Percentiles rank a stretch among this genome's conserved stretches.
These are phyloP conservation scores for Callocephalon fimbriatum DNA, from an alignment of 2,113 vertebrate genomes.

Conservation along the genomic window DNA sequence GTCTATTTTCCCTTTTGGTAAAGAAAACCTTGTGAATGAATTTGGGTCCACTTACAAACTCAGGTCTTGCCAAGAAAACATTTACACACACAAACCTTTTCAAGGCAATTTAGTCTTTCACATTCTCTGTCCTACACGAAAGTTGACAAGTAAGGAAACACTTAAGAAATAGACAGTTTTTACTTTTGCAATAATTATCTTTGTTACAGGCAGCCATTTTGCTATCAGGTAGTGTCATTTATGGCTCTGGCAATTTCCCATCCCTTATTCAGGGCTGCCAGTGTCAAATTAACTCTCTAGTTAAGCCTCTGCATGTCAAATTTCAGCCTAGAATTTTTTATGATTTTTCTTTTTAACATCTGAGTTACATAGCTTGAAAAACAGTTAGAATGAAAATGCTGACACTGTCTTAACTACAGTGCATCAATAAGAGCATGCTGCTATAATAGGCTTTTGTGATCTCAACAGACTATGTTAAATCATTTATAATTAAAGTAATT, in stretches of 20 bases:
- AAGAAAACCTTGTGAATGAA: slow-evolving; percentile 41
- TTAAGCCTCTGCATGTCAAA: slow-evolving; percentile 17
- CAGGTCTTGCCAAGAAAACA: slow-evolving; percentile 25
- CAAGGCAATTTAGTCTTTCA: background rate
- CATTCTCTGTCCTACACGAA: background rate
- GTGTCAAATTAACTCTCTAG: slow-evolving; percentile 9
- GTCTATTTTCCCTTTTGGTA: slow-evolving; percentile 34
- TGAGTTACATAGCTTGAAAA: slow-evolving; percentile 37
- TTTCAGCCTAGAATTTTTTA: background rate
- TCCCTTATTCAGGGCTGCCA: background rate
- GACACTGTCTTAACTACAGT: slow-evolving; percentile 53
- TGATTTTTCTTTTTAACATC: background rate
- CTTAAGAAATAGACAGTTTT: background rate
- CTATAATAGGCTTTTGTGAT: slow-evolving; percentile 53
- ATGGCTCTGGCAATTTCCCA: background rate
- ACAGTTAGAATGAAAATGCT: slow-evolving; percentile 48
- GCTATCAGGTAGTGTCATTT: background rate
- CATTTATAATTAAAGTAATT: slow-evolving; percentile 61
- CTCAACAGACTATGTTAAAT: slow-evolving; percentile 46
- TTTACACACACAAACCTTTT: background rate
- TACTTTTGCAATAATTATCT: background rate
- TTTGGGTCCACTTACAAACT: background rate
- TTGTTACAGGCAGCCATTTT: background rate
- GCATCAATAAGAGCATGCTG: slow-evolving; percentile 5
- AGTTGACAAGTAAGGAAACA: background rate